These are phyloP conservation scores for Linnaemya vulpina DNA, from an alignment of 2,888 invertebrate genomes.

Conservation along the genomic window DNA sequence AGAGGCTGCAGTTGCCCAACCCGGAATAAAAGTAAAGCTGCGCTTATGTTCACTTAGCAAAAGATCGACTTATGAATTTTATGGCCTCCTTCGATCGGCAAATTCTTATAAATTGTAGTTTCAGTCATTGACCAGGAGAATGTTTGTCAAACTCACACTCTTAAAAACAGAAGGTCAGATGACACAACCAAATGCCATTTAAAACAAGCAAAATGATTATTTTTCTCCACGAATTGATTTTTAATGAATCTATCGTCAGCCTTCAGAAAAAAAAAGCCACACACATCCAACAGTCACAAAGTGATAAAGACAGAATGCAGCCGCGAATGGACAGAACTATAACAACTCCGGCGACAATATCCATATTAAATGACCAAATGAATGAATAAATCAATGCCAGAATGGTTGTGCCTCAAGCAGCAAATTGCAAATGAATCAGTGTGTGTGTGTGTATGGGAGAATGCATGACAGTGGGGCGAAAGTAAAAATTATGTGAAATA, in stretches of 20 bases:
- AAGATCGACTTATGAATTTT: background rate
- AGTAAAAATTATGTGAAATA: background rate
- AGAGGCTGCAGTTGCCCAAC: too few species aligned
- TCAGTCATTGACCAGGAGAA: slow-evolving; percentile 4
- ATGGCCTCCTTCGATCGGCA: background rate
- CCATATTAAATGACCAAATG: slow-evolving; percentile 46
- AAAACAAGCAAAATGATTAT: slow-evolving; percentile 1
- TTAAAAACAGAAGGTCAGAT: background rate
- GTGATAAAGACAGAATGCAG: background rate
- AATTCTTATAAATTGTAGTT: background rate
- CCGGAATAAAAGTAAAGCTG: too few species aligned
- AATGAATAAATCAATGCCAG: slow-evolving; percentile 43
- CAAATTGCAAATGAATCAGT: slow-evolving; percentile 12
- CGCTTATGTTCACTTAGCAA: too few species aligned
- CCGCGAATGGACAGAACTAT: background rate
- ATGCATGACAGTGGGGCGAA: background rate
- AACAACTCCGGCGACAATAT: slow-evolving; percentile 15
- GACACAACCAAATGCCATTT: slow-evolving; percentile 2
- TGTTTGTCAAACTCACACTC: background rate
- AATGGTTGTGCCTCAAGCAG: slow-evolving; percentile 30
- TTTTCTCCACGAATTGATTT: slow-evolving; percentile 27
- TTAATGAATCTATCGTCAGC: slow-evolving; percentile 41
- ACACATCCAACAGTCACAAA: background rate
- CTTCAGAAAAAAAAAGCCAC: slow-evolving; percentile 7
- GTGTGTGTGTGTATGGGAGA: background rate